Base-by-base conservation (phyloP, 2,888 invertebrate genomes). In the Tryphoninae sp. region DNA sequence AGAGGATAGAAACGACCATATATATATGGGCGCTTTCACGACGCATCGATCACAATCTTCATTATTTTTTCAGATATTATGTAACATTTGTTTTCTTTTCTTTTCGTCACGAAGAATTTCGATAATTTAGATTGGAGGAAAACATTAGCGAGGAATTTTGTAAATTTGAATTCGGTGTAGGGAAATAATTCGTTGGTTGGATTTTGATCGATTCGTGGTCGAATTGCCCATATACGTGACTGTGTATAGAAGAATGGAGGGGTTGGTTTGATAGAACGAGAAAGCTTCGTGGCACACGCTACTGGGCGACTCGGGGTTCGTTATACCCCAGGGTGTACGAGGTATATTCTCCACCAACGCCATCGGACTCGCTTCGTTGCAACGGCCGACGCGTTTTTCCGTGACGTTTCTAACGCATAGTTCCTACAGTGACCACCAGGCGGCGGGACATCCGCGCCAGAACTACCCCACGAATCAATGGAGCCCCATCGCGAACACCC, bases 401-500 rank as follows among this genome's bases (percentile, higher is more conserved):
- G 58, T 23, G 59, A 65, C 59, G 13, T 59, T 61, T 3, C 23
- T 16, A 13, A 23, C 26, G 3, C 49, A 19, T 49, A 68, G 67
- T 88, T 88, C 86, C 86, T 87, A 73, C 85, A 88, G 85, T 33
- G 80, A 73, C 72, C 74, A 59, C 69, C 55, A 53, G 65, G 68
- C 78, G 61, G 82, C 83, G 65, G 76, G 69, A 65, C 71, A 67
- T 53, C 62, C 73, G n/a, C 55, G 9, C 40, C 11, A 49, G 49
- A 45, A 53, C 86, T 85, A 86, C 85, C 64, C 88, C 85, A 89
- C 89, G 89, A 90, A 91, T 91, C 91, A 91, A 90, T 91, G 90
- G 89, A 91, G 90, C 89, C 87, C 87, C 89, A 87, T 87, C 87
- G 86, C 86, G 80, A 78, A 82, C 85, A 81, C 84, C 78, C 83